Base-by-base conservation (phyloP, 2,797 vertebrate genomes). In the Sandelia bainsii region DNA sequence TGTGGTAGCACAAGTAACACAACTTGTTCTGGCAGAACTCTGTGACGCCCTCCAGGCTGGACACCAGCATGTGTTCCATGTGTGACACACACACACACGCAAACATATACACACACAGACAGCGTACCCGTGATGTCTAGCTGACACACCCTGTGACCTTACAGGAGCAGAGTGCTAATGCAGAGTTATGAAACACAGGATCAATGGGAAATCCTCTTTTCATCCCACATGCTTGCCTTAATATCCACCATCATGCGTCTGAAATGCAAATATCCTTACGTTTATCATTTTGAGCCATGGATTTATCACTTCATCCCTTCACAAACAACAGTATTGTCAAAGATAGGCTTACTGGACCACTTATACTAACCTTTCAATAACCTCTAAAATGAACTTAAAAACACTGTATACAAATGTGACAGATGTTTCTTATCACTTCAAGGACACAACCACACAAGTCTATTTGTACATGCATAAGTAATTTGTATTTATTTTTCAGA, bases 11-110 rank as follows among this genome's bases (percentile, higher is more conserved):
- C 82, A 71, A 89, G 75, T 70, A 87, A 91, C 75, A 79, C 81
- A 75, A 88, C 75, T 86, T 79, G 85, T 82, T 90, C 82, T 81
- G 80, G 83, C 86, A 89, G 85, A 83, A 77, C 75, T 89, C 78
- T 86, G 87, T 62, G 82, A 87, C 77, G 79, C 70, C 84, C 79
- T 77, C 62, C 50, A 75, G 86, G 77, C 84, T 76, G 80, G 82
- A 83, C 78, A 87, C 74, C 81, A 82, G 84, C 84, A 86, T 87
- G 83, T 62, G 75, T 79, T 82, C 75, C 44, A 76, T 52, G 62
- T 83, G 75, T 82, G 60, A 68, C 59, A 66, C 56, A 72, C 23
- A 71, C 73, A 64, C 56, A 49, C 52, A 64, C 44, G 69, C 61
- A 74, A 54, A 71, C 73, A 74, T 54, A 61, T 52, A 49, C 52